Evolutionary conservation across 2,113 vertebrate genomes (phyloP), one percentile per base, ranked within the genome.

Genomic region (Rhynchopsitta pachyrhyncha): DNA sequence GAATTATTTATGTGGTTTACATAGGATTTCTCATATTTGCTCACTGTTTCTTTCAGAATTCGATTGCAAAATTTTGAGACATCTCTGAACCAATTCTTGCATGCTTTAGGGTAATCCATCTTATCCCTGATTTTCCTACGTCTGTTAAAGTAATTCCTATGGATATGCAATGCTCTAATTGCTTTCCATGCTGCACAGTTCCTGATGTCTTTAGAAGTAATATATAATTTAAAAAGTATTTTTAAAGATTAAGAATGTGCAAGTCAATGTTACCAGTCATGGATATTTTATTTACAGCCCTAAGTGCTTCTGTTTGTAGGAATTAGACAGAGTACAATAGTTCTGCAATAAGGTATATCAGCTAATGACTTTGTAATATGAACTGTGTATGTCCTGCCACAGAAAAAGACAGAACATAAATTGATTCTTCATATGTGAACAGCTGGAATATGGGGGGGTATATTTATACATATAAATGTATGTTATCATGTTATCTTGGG

Each of bases 11-110:
- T 94, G 82, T 80, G 69, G 39, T 80, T 86, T 92, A 76, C 50
- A n/a, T 6, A 85, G n/a, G n/a, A 46, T 96, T 97, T 95, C 62
- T 80, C 53, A 59, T 44, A 69, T 92, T 92, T 94, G 47, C 67
- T 95, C 78, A 76, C 86, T 80, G 90, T 84, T 91, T 94, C 76
- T 88, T 96, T 97, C 85, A 76, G 29, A 75, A 82, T 59, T 70
- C 67, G 90, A 35, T 7, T 94, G 86, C 69, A 93, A 92, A 96
- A 90, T 92, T 93, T 52, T 71, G 84, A 70, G 16, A 6, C 42
- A 42, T 75, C 67, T 87, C 53, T 86, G 73, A 73, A 86, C 17
- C 35, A 39, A 76, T 76, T 96, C 57, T 55, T 83, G 19, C 29
- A 39, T 92, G 78, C 52, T 94, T 97, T 84, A 62, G 69, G 31